Evolutionary conservation across 1,140 invertebrate genomes (phyloP).

Genomic region (Hypsibius dujardini): DNA sequence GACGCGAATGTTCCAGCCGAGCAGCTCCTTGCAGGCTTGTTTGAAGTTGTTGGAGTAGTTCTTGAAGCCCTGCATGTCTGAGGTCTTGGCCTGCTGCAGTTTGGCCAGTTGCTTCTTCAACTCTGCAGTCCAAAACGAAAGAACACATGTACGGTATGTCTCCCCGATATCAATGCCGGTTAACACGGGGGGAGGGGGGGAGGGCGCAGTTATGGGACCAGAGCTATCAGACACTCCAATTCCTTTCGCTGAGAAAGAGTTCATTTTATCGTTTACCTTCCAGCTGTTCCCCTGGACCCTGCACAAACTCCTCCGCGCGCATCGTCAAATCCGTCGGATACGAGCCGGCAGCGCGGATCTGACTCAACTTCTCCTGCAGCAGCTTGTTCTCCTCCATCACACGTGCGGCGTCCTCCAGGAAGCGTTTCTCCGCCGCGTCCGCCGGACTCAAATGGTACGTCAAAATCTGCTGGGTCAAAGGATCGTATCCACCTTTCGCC

Average conservation of each 20-base stretch:
- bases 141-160: neutral
- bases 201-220: too few species aligned
- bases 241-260: too few species aligned
- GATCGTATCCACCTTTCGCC: neutral
- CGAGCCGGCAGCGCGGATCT: neutral
- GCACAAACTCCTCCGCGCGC: neutral
- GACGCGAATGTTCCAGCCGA: neutral
- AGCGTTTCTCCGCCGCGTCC: neutral
- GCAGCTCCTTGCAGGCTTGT: neutral
- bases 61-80: neutral
- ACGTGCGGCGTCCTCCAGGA: neutral
- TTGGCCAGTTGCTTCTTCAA: neutral
- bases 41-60: neutral
- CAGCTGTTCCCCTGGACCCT: neutral
- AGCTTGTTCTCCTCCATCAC: neutral
- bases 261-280: neutral
- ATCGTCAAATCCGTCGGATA: constrained; percentile 5
- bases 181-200: neutral
- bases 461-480: neutral
- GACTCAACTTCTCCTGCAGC: constrained; percentile 4
- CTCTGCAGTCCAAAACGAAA: neutral
- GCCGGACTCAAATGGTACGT: neutral
- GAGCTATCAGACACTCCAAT: too few species aligned
- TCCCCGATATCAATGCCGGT: neutral
- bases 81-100: neutral